Conservation (phyloP, 2,888 invertebrate species). For the Thymelicus sylvestris region DNA sequence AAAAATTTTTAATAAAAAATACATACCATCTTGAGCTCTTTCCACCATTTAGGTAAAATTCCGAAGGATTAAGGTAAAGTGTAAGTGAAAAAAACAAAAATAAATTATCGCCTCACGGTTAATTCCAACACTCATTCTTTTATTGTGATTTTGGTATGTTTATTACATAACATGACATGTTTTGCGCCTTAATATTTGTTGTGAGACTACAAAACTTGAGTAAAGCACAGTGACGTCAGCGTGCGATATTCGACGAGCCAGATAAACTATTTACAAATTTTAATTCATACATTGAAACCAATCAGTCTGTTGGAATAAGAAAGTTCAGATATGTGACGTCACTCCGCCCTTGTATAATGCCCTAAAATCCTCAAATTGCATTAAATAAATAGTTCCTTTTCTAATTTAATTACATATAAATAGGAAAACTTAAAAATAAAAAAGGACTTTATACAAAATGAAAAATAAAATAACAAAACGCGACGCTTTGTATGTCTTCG, state of each 20-base stretch:
- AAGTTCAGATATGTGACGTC: constrained; percentile 56
- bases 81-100: constrained; percentile 67
- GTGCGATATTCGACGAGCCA: neutral
- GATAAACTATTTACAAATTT: constrained; percentile 23
- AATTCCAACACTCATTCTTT: constrained; percentile 85
- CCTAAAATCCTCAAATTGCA: constrained; percentile 62
- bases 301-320: constrained; percentile 26
- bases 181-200: constrained; percentile 81
- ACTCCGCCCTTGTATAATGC: constrained; percentile 58
- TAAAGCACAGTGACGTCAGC: constrained; percentile 49
- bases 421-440: constrained; percentile 69
- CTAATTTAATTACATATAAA: constrained; percentile 78
- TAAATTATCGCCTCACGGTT: constrained; percentile 80
- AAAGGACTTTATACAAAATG: constrained; percentile 77
- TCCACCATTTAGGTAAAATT: constrained; percentile 60
- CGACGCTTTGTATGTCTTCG: constrained; percentile 2
- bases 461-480: constrained; percentile 57
- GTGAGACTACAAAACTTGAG: constrained; percentile 77
- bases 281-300: neutral
- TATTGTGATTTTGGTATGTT: constrained; percentile 80
- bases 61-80: constrained; percentile 60
- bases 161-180: constrained; percentile 70
- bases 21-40: constrained; percentile 72
- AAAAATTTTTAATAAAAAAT: constrained; percentile 68
- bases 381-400: constrained; percentile 78